Percentiles rank a stretch among this genome's conserved stretches.
Conservation (phyloP, 92 coral and sea anemone genomes). For the Diadumene lineata region DNA sequence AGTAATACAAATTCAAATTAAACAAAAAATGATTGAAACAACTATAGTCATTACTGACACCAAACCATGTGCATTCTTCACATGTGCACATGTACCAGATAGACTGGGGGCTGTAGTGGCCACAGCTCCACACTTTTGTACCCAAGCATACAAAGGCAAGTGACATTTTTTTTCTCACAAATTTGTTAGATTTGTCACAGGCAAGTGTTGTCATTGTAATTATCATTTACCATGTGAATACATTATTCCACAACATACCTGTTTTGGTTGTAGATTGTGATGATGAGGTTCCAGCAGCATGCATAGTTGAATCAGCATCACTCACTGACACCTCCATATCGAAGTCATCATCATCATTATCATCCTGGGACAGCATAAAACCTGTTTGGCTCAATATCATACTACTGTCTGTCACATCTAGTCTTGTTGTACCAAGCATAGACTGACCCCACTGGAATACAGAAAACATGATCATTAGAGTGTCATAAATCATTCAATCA, state of each 20-base stretch:
- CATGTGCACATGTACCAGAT: no score
- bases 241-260: conserved; percentile 1
- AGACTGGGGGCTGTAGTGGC: no score
- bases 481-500: background rate
- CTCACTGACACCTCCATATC: conserved; percentile 51
- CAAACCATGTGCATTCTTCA: no score
- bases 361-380: conserved; percentile 43
- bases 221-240: no score
- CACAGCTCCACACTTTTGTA: no score
- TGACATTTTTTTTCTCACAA: no score
- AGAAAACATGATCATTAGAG: no score
- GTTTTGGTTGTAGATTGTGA: conserved; percentile 1
- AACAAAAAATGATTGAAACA: no score
- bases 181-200: no score
- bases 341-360: conserved; percentile 76
- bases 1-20: no score
- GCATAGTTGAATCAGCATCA: conserved; percentile 34
- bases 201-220: background rate
- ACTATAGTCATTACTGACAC: no score
- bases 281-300: background rate
- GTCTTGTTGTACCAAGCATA: conserved; percentile 36
- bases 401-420: conserved; percentile 66
- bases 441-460: conserved; percentile 70
- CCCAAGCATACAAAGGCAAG: no score
- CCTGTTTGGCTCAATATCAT: conserved; percentile 36